phyloP scores from a whole-genome alignment of 2,113 vertebrate genomes.

The Piprites chloris region DNA sequence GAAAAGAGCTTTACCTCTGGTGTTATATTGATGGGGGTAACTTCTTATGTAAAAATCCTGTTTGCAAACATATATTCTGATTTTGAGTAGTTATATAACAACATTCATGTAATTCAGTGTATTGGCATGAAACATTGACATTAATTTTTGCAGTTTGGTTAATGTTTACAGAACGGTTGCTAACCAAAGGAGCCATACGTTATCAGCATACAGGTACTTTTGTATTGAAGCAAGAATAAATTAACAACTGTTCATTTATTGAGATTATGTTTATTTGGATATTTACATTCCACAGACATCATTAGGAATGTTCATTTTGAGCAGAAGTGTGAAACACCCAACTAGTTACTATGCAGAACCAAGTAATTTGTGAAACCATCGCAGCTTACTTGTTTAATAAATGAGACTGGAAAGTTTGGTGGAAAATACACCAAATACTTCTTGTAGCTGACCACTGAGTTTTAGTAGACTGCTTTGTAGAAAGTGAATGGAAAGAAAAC shows the following conservation, averaged over 20 bases:
- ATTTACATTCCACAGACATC: background rate
- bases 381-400: background rate
- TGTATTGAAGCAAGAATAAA: background rate
- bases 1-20: background rate
- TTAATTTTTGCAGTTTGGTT: background rate
- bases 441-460: background rate
- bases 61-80: background rate
- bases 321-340: background rate
- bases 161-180: background rate
- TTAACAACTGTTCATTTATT: background rate
- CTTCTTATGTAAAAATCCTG: background rate
- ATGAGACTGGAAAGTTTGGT: background rate
- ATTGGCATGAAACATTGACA: background rate
- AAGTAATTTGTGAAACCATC: background rate
- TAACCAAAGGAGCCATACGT: rapidly evolving
- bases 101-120: background rate
- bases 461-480: background rate
- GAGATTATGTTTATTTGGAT: background rate
- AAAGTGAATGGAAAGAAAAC: background rate
- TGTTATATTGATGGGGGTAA: background rate
- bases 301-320: background rate
- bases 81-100: background rate
- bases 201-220: background rate
- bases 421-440: background rate
- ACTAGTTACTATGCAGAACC: background rate